These are phyloP conservation scores for Thaumetopoea pityocampa DNA, from an alignment of 1,140 invertebrate genomes.

Conservation along the genomic window DNA sequence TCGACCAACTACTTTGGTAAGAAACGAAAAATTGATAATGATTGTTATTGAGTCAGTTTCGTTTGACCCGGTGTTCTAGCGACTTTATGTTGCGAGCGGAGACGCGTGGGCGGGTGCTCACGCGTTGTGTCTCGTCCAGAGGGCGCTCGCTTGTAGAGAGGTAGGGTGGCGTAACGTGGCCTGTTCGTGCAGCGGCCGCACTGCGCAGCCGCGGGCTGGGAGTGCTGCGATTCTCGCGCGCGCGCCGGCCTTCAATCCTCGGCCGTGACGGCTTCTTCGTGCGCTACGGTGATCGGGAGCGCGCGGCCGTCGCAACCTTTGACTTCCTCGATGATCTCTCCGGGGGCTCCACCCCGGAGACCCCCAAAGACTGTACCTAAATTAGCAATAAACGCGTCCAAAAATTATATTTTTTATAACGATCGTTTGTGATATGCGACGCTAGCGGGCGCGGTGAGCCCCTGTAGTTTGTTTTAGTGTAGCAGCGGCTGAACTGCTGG, in stretches of 20 bases:
- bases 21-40: too few species aligned
- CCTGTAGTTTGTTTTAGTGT: conserved; percentile 31
- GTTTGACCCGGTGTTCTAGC: too few species aligned
- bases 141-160: conserved; percentile 65
- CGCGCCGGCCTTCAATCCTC: conserved; percentile 81
- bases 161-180: conserved; percentile 63
- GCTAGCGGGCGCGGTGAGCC: conserved; percentile 12
- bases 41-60: too few species aligned
- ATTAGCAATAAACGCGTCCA: conserved; percentile 35
- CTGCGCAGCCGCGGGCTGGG: conserved; percentile 64
- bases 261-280: conserved; percentile 85
- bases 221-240: conserved; percentile 67
- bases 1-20: too few species aligned
- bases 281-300: conserved; percentile 85
- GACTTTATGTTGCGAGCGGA: too few species aligned
- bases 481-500: conserved; percentile 33
- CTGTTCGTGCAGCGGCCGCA: conserved; percentile 72
- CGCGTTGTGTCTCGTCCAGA: conserved; percentile 71
- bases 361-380: conserved; percentile 57
- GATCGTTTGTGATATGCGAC: conserved; percentile 42
- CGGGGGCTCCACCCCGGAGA: conserved; percentile 74
- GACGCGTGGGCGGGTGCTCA: conserved; percentile 63
- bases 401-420: conserved; percentile 63
- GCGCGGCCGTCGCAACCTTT: conserved; percentile 85
- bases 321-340: conserved; percentile 86